phyloP scores from a whole-genome alignment of 2,797 vertebrate genomes.

The Glossophaga mutica region DNA sequence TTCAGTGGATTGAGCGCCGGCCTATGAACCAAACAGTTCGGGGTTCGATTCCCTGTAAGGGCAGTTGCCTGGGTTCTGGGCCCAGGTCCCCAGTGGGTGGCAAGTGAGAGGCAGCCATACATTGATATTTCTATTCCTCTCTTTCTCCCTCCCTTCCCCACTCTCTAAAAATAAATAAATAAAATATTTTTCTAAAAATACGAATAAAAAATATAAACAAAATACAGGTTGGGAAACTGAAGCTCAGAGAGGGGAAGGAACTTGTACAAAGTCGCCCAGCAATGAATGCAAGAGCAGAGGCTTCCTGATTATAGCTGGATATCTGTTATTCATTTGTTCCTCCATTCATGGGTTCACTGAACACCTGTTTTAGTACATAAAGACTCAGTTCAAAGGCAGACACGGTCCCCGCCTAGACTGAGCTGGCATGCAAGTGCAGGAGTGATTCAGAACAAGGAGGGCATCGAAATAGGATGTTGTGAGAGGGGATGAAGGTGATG shows the following conservation, averaged over 20 bases:
- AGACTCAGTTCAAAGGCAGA: neutral
- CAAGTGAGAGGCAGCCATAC: too few species aligned
- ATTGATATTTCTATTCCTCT: too few species aligned
- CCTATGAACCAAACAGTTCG: too few species aligned
- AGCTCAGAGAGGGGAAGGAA: neutral
- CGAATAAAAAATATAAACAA: too few species aligned
- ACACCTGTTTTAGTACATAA: neutral
- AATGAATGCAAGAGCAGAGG: neutral
- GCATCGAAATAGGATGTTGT: rapidly evolving
- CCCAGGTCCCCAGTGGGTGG: too few species aligned
- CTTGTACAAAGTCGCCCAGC: neutral
- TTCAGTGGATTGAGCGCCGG: too few species aligned
- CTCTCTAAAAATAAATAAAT: too few species aligned
- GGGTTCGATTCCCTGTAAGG: too few species aligned
- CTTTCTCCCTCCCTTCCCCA: too few species aligned
- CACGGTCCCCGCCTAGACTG: neutral
- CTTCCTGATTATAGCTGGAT: neutral
- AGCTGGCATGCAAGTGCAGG: neutral
- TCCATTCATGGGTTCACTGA: neutral
- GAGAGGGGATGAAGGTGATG: neutral
- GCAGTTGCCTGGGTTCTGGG: too few species aligned
- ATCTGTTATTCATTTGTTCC: neutral
- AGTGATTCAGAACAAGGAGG: neutral
- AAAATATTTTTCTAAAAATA: too few species aligned
- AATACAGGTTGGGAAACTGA: neutral